phyloP scores from a whole-genome alignment of 2,888 invertebrate genomes.

The Gnatocerus cornutus region DNA sequence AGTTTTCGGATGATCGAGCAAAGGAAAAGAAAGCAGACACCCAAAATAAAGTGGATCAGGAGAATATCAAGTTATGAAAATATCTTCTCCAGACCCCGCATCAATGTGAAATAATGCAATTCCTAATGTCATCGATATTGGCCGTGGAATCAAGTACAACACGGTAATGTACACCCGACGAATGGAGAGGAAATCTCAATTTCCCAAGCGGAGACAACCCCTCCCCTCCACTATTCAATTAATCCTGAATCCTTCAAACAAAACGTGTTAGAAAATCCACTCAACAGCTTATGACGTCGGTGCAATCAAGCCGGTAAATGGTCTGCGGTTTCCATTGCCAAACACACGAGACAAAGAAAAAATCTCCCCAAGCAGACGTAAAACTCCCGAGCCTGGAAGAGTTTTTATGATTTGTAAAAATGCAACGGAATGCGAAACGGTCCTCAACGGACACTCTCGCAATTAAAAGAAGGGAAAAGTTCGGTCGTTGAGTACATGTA shows the following conservation, averaged over 20 bases:
- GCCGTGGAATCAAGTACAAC: neutral
- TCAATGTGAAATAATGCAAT: no score
- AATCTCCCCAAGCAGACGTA: constrained; percentile 8
- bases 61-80: neutral
- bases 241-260: constrained; percentile 52
- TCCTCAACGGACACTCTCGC: neutral
- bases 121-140: no score
- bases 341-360: constrained; percentile 8
- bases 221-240: constrained; percentile 48
- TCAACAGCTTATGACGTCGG: constrained; percentile 52
- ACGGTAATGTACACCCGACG: neutral
- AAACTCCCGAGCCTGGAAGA: neutral
- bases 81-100: neutral
- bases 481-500: constrained; percentile 2
- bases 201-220: constrained; percentile 24
- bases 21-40: neutral
- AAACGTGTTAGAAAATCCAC: constrained; percentile 57
- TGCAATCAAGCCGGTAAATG: constrained; percentile 46
- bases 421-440: constrained; percentile 3
- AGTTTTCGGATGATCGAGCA: neutral
- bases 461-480: constrained; percentile 8
- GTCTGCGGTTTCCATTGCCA: constrained; percentile 19
- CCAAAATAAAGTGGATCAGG: neutral
- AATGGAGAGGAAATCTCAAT: constrained; percentile 24
- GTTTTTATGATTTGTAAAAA: constrained; percentile 19